These are phyloP conservation scores for Scaptomyza pallida DNA, from an alignment of 1,140 invertebrate species.

Conservation along the genomic window DNA sequence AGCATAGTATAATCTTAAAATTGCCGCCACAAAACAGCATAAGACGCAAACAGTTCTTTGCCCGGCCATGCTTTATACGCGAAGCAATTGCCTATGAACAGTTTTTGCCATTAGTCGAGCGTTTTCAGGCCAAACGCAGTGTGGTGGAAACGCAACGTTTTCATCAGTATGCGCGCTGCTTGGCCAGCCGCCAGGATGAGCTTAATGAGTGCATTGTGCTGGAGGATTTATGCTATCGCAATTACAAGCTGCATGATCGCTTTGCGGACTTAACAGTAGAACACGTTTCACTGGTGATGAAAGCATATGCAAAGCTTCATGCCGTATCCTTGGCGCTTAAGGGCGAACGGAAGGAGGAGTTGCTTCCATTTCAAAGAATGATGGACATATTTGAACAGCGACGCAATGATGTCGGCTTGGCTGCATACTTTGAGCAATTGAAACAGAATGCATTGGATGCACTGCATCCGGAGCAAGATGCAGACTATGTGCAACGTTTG, in stretches of 20 bases:
- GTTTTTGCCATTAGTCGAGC: conserved; percentile 75
- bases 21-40: conserved; percentile 64
- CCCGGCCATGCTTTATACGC: conserved; percentile 68
- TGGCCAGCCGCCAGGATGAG: conserved; percentile 70
- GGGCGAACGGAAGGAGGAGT: conserved; percentile 28
- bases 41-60: conserved; percentile 73
- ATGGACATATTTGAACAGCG: conserved; percentile 75
- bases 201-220: conserved; percentile 85
- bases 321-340: conserved; percentile 85
- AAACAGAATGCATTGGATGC: conserved; percentile 57
- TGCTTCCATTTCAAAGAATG: conserved; percentile 61
- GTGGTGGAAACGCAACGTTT: conserved; percentile 65
- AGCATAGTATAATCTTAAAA: conserved; percentile 65
- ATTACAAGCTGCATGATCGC: conserved; percentile 84
- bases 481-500: conserved; percentile 32
- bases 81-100: conserved; percentile 79
- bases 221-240: conserved; percentile 85
- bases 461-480: conserved; percentile 28
- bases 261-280: conserved; percentile 83
- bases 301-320: conserved; percentile 85
- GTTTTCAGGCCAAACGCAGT: conserved; percentile 69
- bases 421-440: conserved; percentile 59
- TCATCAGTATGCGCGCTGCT: conserved; percentile 81
- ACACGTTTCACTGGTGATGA: conserved; percentile 84
- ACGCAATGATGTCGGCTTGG: conserved; percentile 47